Evolutionary conservation across 2,888 invertebrate genomes (phyloP).

Genomic region (Neria commutata): DNA sequence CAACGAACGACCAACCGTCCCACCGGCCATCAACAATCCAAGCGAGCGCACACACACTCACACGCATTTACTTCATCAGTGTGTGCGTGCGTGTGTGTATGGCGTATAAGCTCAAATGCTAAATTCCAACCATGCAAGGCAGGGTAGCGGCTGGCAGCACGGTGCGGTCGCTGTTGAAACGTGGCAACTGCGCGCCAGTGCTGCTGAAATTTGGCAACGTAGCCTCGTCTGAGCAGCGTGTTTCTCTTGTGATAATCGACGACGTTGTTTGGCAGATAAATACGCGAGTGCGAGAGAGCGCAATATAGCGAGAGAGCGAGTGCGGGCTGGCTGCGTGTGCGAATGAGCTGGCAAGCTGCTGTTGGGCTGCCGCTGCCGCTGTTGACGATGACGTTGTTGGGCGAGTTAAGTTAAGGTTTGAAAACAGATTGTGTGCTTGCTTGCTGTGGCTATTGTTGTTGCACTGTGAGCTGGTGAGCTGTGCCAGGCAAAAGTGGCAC

Average conservation of each 20-base stretch:
- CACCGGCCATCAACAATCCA: not conserved
- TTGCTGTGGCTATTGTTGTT: too few species aligned
- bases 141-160: too few species aligned
- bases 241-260: constrained; percentile 46
- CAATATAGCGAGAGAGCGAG: not conserved
- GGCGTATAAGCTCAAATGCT: too few species aligned
- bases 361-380: too few species aligned
- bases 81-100: too few species aligned
- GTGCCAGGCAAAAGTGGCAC: not conserved
- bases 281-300: not conserved
- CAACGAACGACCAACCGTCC: too few species aligned
- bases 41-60: not conserved
- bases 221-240: constrained; percentile 34
- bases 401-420: too few species aligned
- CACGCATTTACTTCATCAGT: not conserved
- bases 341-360: too few species aligned
- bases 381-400: not conserved
- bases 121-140: constrained; percentile 7
- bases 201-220: constrained; percentile 12
- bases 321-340: too few species aligned
- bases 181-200: not conserved
- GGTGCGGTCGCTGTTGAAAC: too few species aligned
- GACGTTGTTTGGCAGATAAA: constrained; percentile 6
- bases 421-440: too few species aligned
- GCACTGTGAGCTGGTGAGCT: not conserved